Conservation (phyloP, 2,888 invertebrate species). For the Rhamnusium bicolor region DNA sequence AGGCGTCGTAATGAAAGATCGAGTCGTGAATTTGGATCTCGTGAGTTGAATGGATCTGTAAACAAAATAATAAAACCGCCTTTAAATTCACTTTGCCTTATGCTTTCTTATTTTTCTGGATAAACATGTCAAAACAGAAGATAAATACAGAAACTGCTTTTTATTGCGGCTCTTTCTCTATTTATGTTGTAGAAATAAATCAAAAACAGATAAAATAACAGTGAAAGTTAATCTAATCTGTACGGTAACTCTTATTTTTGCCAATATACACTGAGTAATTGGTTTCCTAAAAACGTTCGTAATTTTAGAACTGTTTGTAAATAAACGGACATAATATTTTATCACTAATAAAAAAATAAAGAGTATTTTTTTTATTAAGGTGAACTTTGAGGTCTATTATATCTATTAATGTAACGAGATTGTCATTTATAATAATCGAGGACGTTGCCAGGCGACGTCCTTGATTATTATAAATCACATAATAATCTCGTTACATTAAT, state of each 20-base stretch:
- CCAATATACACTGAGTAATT: not conserved
- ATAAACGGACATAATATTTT: too few relatives aligned
- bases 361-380: too few relatives aligned
- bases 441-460: too few relatives aligned
- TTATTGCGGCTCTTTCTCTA: conserved; percentile 6
- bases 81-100: conserved; percentile 30
- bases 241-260: not conserved
- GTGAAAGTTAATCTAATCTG: not conserved
- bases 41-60: conserved; percentile 43
- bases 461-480: too few relatives aligned
- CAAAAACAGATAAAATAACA: conserved; percentile 7
- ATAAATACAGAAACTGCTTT: conserved; percentile 17
- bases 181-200: not conserved
- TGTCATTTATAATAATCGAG: too few relatives aligned
- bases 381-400: too few relatives aligned
- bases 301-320: not conserved
- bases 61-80: conserved; percentile 40
- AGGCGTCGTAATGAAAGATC: conserved; percentile 62
- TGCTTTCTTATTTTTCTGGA: conserved; percentile 21
- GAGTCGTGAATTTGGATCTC: conserved; percentile 61
- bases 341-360: too few relatives aligned
- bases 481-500: too few relatives aligned
- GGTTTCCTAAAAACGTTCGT: not conserved
- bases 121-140: conserved; percentile 25
- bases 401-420: too few relatives aligned